Evolutionary conservation across 2,888 invertebrate species (phyloP).

Genomic region (Cheilosia vernalis): DNA sequence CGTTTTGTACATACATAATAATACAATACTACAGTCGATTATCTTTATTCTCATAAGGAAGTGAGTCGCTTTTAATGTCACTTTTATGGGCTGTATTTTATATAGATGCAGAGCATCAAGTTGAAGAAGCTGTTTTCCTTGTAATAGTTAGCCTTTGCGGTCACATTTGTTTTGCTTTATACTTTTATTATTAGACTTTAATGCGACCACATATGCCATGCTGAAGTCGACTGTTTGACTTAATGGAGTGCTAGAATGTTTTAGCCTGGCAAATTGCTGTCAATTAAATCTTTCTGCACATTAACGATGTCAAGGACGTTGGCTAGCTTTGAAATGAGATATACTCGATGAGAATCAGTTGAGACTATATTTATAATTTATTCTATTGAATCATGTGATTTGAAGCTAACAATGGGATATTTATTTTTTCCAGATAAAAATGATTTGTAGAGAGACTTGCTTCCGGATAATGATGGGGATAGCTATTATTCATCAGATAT

Average conservation of each 20-base stretch:
- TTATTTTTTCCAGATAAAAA: slow-evolving; percentile 34
- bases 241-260: background rate
- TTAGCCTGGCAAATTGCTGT: background rate
- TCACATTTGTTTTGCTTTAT: background rate
- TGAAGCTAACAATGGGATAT: background rate
- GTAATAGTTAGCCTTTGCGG: slow-evolving; percentile 14
- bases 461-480: background rate
- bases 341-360: background rate
- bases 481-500: background rate
- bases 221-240: background rate
- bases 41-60: background rate
- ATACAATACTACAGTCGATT: background rate
- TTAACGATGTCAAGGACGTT: slow-evolving; percentile 29
- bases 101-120: slow-evolving; percentile 1
- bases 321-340: background rate
- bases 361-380: background rate
- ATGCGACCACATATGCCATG: background rate
- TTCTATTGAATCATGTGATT: background rate
- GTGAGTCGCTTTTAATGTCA: background rate
- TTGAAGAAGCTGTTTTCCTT: slow-evolving; percentile 35
- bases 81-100: background rate
- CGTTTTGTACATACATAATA: too few relatives aligned
- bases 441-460: slow-evolving; percentile 1
- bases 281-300: background rate
- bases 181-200: slow-evolving; percentile 2